These are phyloP conservation scores for Gavia stellata DNA, from an alignment of 2,113 vertebrate genomes.

Conservation along the genomic window DNA sequence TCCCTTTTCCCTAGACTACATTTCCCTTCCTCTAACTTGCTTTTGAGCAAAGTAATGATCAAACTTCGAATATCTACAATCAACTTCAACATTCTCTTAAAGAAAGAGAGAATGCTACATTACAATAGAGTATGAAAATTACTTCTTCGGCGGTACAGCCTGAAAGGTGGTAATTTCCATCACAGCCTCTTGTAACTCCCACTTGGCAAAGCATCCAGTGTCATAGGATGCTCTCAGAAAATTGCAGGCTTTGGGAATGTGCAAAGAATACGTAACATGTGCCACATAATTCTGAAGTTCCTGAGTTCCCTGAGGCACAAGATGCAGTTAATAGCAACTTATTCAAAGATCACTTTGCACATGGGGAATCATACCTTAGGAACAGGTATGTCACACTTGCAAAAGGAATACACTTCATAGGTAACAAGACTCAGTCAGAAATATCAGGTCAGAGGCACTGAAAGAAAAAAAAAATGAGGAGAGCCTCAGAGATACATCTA, in stretches of 20 bases:
- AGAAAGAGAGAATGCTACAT: neutral
- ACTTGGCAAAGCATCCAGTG: neutral
- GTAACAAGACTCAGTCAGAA: neutral
- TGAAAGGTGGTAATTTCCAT: slow-evolving; percentile 49
- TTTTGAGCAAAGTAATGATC: neutral
- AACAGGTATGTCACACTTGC: neutral
- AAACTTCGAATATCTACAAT: neutral
- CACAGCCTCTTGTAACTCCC: neutral
- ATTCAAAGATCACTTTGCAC: neutral
- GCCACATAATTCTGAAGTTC: neutral
- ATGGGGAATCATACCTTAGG: neutral
- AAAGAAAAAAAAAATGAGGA: neutral
- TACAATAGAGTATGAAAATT: neutral
- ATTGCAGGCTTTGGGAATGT: neutral
- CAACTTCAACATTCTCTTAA: neutral
- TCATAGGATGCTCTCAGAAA: neutral
- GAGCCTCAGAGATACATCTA: neutral
- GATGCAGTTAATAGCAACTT: neutral
- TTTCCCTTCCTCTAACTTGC: neutral
- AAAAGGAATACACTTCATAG: neutral
- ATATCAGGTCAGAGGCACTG: neutral
- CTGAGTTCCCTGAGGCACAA: neutral
- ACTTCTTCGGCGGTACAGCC: neutral
- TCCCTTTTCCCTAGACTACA: neutral
- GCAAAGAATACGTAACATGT: neutral